Evolutionary conservation across 1,140 invertebrate genomes (phyloP).

Genomic region (Calycopis cecrops): DNA sequence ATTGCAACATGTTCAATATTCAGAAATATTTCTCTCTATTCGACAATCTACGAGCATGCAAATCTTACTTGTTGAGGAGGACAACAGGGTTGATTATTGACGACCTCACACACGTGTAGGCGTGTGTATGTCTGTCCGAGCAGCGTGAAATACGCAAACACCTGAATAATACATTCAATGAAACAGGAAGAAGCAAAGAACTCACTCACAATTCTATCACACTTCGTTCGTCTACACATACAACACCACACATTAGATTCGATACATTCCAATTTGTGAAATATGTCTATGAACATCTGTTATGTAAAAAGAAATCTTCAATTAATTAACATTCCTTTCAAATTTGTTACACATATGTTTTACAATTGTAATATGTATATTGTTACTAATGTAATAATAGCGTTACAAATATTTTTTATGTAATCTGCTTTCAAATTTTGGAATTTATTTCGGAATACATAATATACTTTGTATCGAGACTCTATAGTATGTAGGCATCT

Average conservation of each 20-base stretch:
- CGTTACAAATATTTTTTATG: constrained; percentile 5
- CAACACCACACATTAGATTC: no score
- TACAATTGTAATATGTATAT: constrained; percentile 9
- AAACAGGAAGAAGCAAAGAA: not conserved
- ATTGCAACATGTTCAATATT: not conserved
- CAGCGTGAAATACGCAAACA: constrained; percentile 64
- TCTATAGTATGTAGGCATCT: no score
- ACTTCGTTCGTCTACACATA: no score
- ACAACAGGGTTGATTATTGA: constrained; percentile 88
- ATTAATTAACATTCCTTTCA: not conserved
- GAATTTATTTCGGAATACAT: no score
- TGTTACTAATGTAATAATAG: not conserved
- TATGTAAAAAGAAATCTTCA: not conserved
- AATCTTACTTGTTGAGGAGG: constrained; percentile 84
- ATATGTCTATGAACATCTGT: no score
- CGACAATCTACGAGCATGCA: constrained; percentile 22
- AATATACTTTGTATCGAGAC: not conserved
- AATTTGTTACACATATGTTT: constrained; percentile 1
- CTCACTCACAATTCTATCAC: no score
- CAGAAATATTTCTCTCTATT: constrained; percentile 9
- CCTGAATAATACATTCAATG: constrained; percentile 24
- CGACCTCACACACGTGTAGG: constrained; percentile 89
- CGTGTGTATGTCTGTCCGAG: constrained; percentile 90
- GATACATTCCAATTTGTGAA: no score
- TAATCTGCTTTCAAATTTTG: no score